Conservation (phyloP, 2,797 vertebrate genomes). For the Nannoperca obscura region DNA sequence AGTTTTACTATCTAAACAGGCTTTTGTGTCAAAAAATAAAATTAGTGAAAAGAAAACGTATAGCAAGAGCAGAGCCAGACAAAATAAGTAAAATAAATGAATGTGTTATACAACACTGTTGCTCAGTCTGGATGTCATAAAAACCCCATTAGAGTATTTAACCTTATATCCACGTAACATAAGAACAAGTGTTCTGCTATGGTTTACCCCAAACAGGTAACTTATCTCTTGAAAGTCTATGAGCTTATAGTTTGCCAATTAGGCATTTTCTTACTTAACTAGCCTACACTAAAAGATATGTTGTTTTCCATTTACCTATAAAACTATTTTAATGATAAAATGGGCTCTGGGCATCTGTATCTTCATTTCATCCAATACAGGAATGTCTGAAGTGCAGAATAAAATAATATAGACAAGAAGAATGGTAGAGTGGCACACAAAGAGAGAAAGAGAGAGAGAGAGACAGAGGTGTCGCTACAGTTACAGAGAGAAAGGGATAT, state of each 20-base stretch:
- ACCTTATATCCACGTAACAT: neutral
- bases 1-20: neutral
- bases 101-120: neutral
- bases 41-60: neutral
- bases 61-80: neutral
- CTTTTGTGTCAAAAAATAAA: neutral
- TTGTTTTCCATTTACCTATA: neutral
- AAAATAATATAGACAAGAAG: conserved; percentile 19
- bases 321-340: conserved; percentile 13
- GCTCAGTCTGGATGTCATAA: neutral
- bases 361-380: conserved; percentile 18
- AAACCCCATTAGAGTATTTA: neutral
- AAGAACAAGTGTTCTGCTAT: neutral
- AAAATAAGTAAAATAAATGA: neutral
- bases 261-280: neutral
- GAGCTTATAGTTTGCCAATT: neutral
- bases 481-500: conserved; percentile 44
- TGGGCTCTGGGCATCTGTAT: neutral
- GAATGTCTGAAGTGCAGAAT: conserved; percentile 4
- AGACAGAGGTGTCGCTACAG: conserved; percentile 27
- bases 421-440: conserved; percentile 17
- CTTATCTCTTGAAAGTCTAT: neutral
- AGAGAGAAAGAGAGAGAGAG: conserved; percentile 4
- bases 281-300: neutral
- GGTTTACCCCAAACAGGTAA: neutral